Percentiles rank a stretch among this genome's conserved stretches.
Evolutionary conservation across 2,797 vertebrate species (phyloP).

Genomic region (Iguana delicatissima): DNA sequence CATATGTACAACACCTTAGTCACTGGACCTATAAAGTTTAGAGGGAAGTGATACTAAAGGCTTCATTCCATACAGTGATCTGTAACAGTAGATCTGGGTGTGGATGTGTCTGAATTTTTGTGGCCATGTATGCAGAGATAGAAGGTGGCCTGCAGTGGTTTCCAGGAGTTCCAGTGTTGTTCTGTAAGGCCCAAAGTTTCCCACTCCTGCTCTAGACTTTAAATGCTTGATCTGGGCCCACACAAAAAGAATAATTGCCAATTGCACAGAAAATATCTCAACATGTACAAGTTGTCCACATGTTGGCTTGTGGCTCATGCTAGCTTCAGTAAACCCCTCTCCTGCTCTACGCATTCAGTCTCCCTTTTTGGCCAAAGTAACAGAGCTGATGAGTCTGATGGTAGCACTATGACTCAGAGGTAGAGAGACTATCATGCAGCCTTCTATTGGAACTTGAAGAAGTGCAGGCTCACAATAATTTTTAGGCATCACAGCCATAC

Average conservation of each 20-base stretch:
- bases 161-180: not conserved
- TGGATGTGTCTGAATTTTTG: not conserved
- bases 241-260: not conserved
- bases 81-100: not conserved
- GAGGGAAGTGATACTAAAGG: not conserved
- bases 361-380: not conserved
- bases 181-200: not conserved
- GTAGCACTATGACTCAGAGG: not conserved
- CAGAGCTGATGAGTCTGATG: not conserved
- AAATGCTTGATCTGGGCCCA: not conserved
- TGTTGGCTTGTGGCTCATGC: not conserved
- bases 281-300: not conserved
- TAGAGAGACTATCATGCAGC: not conserved
- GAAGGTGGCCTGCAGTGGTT: not conserved
- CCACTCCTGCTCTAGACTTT: not conserved
- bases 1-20: no score
- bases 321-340: not conserved
- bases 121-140: not conserved
- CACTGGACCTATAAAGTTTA: no score
- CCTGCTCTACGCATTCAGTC: not conserved
- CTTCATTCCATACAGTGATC: not conserved
- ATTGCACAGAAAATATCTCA: no score
- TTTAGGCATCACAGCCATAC: not conserved
- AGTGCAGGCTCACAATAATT: not conserved
- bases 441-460: not conserved